Base-by-base conservation (phyloP, 2,888 invertebrate species). In the Thyatira batis region DNA sequence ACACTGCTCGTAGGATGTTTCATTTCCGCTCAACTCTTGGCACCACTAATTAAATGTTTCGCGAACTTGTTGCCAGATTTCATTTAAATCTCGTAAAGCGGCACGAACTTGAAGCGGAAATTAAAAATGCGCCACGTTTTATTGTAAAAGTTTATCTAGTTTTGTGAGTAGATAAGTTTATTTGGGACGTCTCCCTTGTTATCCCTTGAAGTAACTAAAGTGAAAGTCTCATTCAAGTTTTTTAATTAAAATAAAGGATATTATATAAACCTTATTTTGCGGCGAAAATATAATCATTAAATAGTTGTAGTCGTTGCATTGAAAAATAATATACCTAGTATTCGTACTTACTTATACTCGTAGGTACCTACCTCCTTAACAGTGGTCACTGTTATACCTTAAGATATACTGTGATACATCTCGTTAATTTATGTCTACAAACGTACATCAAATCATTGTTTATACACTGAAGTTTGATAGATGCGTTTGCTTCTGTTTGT, bases 11-110 rank as follows among this genome's bases (percentile, higher is more conserved):
- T 71, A 71, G 71, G 74, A 76, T 80, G 77, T 83, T 85, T 87
- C 79, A 85, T 87, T 85, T 85, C 82, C 84, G 68, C 61, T 68
- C 57, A 62, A 71, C 73, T 78, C 75, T 75, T 75, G 63, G 63
- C 63, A 58, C 60, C 71, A 74, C 79, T 87, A 89, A 88, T 88
- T 87, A 87, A 87, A 87, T 82, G 79, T 85, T 84, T 81, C 76
- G 71, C 62, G 73, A 82, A 84, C 77, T 84, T 82, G 80, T 77
- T 80, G 70, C 76, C 77, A 77, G 81, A 81, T 83, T 85, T 82
- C 78, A 82, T 85, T 85, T 80, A 71, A 85, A 84, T 82, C 80
- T 73, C 73, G 69, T 78, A 79, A 82, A 80, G 71, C 71, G 71
- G 64, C 62, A 55, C 61, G 66, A 77, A 80, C 76, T 83, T 72